phyloP scores from a whole-genome alignment of 2,888 invertebrate genomes.

The Zaprionus bogoriensis region DNA sequence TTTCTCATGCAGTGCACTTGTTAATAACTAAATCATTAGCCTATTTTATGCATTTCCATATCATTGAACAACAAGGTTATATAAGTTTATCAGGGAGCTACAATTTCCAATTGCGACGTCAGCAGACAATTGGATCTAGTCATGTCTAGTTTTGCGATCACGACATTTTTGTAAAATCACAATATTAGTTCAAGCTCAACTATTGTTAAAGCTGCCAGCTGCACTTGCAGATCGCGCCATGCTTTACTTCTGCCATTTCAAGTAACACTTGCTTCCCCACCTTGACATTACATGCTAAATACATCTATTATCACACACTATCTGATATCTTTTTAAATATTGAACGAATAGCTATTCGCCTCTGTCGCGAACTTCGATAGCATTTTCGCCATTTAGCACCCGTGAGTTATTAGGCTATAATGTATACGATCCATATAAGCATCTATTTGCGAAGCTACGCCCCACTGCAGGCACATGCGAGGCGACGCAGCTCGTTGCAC shows the following conservation, averaged over 20 bases:
- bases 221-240: background rate
- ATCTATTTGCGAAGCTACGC: background rate
- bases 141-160: too few species aligned
- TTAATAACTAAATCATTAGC: too few species aligned
- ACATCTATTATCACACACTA: background rate
- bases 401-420: background rate
- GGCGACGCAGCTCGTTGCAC: background rate
- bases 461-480: background rate
- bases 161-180: too few species aligned
- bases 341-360: background rate
- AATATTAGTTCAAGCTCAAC: too few species aligned
- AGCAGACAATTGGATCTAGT: too few species aligned
- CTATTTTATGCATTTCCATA: too few species aligned
- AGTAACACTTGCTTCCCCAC: background rate
- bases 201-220: too few species aligned
- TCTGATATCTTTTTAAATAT: background rate
- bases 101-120: too few species aligned
- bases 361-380: constrained; percentile 1
- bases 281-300: background rate
- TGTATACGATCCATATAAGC: background rate
- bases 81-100: too few species aligned
- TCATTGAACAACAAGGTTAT: too few species aligned
- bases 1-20: too few species aligned
- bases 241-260: background rate
- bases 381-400: background rate